Evolutionary conservation across 2,797 vertebrate genomes (phyloP).

Genomic region (Peromyscus eremicus): DNA sequence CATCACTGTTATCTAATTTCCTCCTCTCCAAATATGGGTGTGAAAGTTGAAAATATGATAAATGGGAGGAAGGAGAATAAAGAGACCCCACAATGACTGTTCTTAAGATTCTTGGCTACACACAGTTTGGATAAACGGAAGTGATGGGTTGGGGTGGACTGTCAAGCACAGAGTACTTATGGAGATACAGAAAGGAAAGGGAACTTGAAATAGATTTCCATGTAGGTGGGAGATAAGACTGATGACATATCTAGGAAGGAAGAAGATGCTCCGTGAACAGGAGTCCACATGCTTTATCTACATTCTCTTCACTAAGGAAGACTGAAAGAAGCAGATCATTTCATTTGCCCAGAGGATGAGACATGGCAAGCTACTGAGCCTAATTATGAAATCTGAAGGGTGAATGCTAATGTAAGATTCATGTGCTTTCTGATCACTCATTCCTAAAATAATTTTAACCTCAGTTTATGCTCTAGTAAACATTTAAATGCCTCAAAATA

Average conservation of each 20-base stretch:
- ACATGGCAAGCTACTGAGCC: neutral
- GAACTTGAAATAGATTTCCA: neutral
- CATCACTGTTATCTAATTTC: neutral
- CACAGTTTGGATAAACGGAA: neutral
- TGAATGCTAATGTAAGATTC: neutral
- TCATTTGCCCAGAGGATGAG: neutral
- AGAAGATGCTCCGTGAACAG: neutral
- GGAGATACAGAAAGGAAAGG: neutral
- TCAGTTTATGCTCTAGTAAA: neutral
- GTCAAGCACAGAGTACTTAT: neutral
- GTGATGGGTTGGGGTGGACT: neutral
- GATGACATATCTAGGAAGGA: neutral
- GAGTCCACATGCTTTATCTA: neutral
- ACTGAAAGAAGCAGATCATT: neutral
- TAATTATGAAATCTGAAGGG: neutral
- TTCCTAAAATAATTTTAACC: neutral
- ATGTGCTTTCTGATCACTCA: neutral
- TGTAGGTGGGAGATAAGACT: neutral
- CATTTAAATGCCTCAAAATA: neutral
- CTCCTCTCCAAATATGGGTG: neutral
- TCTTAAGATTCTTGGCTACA: slow-evolving; percentile 4
- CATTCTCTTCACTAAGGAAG: neutral
- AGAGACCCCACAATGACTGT: no score
- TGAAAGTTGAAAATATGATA: neutral
- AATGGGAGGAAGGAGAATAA: neutral